Percentiles rank a stretch among this genome's conserved stretches.
Conservation (phyloP, 2,888 invertebrate genomes). For the Yponomeuta cagnagella region DNA sequence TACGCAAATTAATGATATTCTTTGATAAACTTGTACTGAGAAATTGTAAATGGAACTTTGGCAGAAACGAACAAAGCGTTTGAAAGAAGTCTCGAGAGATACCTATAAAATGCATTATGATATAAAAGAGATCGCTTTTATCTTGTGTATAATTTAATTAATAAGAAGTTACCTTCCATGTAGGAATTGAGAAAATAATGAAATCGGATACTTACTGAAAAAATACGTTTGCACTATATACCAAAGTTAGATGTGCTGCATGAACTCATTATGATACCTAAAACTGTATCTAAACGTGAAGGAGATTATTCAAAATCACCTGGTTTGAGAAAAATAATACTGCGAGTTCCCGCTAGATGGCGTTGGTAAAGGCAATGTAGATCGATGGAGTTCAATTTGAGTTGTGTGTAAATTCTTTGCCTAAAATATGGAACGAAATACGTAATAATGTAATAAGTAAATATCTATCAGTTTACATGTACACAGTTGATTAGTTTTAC, state of each 20-base stretch:
- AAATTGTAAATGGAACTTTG: background rate
- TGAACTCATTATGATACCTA: constrained; percentile 20
- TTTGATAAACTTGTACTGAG: constrained; percentile 49
- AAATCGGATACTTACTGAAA: constrained; percentile 24
- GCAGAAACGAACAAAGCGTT: background rate
- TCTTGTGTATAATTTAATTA: background rate
- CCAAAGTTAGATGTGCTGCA: constrained; percentile 71
- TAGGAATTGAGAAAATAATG: constrained; percentile 3
- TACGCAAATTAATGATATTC: constrained; percentile 49
- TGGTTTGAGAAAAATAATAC: constrained; percentile 14
- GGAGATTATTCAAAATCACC: too few relatives aligned
- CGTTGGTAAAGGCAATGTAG: background rate
- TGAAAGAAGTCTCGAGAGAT: background rate
- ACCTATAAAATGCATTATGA: constrained; percentile 1
- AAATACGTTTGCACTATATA: constrained; percentile 66
- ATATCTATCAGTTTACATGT: constrained; percentile 14
- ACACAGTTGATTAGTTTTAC: background rate
- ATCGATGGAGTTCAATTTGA: background rate
- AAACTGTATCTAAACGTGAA: background rate
- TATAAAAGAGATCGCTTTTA: constrained; percentile 1
- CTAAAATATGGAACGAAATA: constrained; percentile 64
- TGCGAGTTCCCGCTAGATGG: constrained; percentile 13
- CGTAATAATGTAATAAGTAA: constrained; percentile 32
- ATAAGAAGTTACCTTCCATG: constrained; percentile 63
- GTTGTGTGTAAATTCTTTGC: constrained; percentile 64